Base-by-base conservation (phyloP, 2,113 vertebrate genomes). In the Coreoperca whiteheadi region DNA sequence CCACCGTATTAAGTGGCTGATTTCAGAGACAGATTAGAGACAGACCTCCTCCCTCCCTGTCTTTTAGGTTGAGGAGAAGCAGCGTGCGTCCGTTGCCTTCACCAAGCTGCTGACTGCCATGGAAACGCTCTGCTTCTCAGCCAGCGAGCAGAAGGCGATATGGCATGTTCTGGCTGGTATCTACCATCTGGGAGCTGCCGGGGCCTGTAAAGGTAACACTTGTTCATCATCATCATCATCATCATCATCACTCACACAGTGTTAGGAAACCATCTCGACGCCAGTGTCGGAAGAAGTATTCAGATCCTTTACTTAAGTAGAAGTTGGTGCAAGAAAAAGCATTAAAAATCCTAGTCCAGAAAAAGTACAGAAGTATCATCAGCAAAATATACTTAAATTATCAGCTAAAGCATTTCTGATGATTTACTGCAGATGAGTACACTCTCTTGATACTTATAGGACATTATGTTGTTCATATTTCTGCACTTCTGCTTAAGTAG, bases 161-260 rank as follows among this genome's bases (percentile, higher is more conserved):
- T 99, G 98, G 98, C 95, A 95, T 0, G 81, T 99, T 61, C 76
- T 99, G 90, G 98, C 98, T 0, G 95, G 91, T 28, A 97, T 99
- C 80, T 98, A 97, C 91, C 98, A 99, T 91, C 96, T 99, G 30
- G 98, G 98, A 15, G 96, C 90, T 0, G 98, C 98, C 0, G 98
- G 98, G 0, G 96, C 96, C 18, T 98, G 97, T 68, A 98, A 95
- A 99, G 98, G 98, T 99, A 93, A 83, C 2, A 6, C 77, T 61
- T 48, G 67, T 53, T 74, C 32, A 82, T 43, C 71, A 20, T 53
- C 28, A 39, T 34, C 82, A 8, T 53, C 28, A 39, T 34, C 79
- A 8, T 50, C 39, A 46, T 34, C 78, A 23, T 30, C 63, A 77
- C 70, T 46, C 79, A 74, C 46, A 66, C 18, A 16, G 5, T 12